These are phyloP conservation scores for Muscidifurax raptorellus DNA, from an alignment of 1,140 invertebrate genomes.

Conservation along the genomic window DNA sequence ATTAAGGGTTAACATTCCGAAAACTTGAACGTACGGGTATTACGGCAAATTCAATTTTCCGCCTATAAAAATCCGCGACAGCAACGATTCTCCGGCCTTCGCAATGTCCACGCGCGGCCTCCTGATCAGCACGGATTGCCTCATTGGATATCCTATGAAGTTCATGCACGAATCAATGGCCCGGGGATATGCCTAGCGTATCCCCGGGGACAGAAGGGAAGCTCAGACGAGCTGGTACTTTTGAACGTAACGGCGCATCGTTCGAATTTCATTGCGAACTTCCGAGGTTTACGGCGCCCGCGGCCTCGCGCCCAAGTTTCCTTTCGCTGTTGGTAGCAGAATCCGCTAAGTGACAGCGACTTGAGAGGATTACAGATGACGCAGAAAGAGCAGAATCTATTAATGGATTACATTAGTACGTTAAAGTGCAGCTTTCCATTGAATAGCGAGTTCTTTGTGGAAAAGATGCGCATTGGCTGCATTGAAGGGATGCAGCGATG, in stretches of 20 bases:
- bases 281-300: slow-evolving; percentile 6
- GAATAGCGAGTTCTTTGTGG: background rate
- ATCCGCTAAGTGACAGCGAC: background rate
- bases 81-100: too few species aligned
- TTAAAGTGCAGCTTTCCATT: background rate
- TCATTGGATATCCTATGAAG: too few species aligned
- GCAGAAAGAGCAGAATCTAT: background rate
- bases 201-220: background rate
- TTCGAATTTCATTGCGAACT: slow-evolving; percentile 15
- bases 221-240: background rate
- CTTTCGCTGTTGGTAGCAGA: background rate
- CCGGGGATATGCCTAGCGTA: too few species aligned
- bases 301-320: background rate
- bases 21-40: too few species aligned
- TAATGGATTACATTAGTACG: background rate
- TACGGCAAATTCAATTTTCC: too few species aligned
- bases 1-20: too few species aligned
- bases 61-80: too few species aligned
- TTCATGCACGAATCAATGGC: background rate
- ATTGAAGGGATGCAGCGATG: too few species aligned
- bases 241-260: background rate
- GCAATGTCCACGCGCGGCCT: too few species aligned
- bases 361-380: background rate
- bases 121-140: too few species aligned
- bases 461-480: too few species aligned